These are phyloP conservation scores for Antrozous pallidus DNA, from an alignment of 2,797 vertebrate species.

Conservation along the genomic window DNA sequence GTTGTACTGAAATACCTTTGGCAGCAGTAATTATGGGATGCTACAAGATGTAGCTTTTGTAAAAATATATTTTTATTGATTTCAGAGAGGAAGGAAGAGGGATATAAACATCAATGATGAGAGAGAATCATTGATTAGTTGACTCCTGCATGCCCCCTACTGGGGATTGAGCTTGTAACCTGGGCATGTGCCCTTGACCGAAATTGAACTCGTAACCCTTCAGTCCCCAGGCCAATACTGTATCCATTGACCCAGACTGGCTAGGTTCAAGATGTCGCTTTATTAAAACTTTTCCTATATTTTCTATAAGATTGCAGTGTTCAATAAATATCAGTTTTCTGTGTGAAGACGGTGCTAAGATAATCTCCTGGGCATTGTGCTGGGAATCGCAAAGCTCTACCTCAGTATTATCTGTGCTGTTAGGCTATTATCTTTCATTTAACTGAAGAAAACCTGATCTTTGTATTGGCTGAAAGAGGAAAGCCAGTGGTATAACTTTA, in stretches of 20 bases:
- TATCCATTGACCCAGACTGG: no score
- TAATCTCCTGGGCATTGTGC: not conserved
- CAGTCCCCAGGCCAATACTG: no score
- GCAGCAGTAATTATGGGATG: constrained; percentile 18
- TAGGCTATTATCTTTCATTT: not conserved
- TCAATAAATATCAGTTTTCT: constrained; percentile 31
- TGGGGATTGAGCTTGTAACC: no score
- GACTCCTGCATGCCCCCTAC: no score
- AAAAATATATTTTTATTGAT: no score
- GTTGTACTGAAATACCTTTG: constrained; percentile 57
- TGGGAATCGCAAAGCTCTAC: not conserved
- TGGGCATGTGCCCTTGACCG: no score
- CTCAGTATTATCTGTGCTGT: not conserved
- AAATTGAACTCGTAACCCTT: no score
- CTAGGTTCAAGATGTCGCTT: not conserved
- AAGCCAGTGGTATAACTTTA: not conserved
- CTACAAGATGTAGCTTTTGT: not conserved
- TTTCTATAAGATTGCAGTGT: constrained; percentile 20
- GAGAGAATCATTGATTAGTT: no score
- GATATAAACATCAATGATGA: no score
- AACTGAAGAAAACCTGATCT: not conserved
- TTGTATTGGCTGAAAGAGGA: not conserved
- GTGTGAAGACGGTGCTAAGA: not conserved
- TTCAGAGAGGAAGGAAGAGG: no score
- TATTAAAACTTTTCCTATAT: constrained; percentile 29